These are phyloP conservation scores for Canis aureus DNA, from an alignment of 2,113 vertebrate species.

Conservation along the genomic window DNA sequence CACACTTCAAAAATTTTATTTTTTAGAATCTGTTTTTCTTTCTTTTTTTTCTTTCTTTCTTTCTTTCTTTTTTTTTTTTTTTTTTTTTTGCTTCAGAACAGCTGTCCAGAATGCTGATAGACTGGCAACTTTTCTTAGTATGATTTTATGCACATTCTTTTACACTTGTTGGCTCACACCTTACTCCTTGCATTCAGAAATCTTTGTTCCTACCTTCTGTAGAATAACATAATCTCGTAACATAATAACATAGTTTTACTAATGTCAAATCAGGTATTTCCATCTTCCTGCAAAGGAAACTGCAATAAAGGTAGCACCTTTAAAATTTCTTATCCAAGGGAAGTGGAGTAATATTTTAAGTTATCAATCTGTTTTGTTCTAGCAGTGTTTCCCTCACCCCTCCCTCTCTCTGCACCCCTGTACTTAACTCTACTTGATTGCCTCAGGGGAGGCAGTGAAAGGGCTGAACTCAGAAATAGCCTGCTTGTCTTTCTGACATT, in stretches of 20 bases:
- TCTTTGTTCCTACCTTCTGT: conserved; percentile 43
- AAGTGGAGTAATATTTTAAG: conserved; percentile 15
- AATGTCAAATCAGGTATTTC: conserved; percentile 38
- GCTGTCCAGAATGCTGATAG: conserved; percentile 60
- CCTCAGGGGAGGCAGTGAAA: conserved; percentile 24
- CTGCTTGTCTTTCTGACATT: conserved; percentile 53
- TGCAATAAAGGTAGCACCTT: neutral
- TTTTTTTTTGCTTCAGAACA: conserved; percentile 32
- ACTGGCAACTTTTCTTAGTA: conserved; percentile 39
- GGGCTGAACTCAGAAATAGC: conserved; percentile 65
- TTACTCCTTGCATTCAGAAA: conserved; percentile 48
- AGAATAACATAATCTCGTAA: conserved; percentile 27
- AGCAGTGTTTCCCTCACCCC: neutral
- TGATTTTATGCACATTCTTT: conserved; percentile 63
- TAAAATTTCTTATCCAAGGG: neutral
- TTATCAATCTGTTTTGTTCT: neutral
- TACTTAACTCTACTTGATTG: neutral
- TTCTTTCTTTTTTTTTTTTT: neutral
- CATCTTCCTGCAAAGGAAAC: conserved; percentile 17
- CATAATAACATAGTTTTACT: neutral
- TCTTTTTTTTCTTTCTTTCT: neutral
- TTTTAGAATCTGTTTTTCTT: conserved; percentile 45
- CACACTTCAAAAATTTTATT: conserved; percentile 51
- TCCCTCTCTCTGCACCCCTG: neutral
- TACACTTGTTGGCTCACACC: conserved; percentile 40